Percentiles rank a stretch among this genome's conserved stretches.
These are phyloP conservation scores for Apodemus sylvaticus DNA, from an alignment of 2,113 vertebrate species.

Conservation along the genomic window DNA sequence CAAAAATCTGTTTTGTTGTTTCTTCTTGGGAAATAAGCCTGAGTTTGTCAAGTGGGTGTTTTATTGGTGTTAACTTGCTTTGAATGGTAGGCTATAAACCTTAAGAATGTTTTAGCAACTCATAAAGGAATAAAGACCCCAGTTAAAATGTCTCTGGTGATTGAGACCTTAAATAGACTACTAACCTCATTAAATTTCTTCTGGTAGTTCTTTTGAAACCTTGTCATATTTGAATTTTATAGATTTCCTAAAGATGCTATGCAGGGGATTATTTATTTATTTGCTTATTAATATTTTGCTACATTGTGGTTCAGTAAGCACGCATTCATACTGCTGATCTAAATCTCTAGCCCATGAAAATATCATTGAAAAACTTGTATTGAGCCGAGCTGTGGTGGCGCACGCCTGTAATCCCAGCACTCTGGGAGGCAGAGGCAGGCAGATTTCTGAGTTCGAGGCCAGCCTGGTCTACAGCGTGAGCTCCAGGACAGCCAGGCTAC, in stretches of 20 bases:
- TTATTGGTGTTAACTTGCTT: conserved; percentile 70
- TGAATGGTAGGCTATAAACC: conserved; percentile 69
- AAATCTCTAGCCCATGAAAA: neutral
- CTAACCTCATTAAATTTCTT: conserved; percentile 57
- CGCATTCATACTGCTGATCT: neutral
- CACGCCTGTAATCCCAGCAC: no score
- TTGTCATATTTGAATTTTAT: conserved; percentile 48
- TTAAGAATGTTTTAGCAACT: conserved; percentile 68
- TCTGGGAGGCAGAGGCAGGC: no score
- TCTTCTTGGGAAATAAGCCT: conserved; percentile 68
- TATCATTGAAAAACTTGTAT: neutral
- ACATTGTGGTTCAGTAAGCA: neutral
- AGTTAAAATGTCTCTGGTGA: conserved; percentile 62
- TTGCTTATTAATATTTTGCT: neutral
- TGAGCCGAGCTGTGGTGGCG: no score
- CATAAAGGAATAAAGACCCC: conserved; percentile 74
- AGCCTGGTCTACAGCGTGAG: no score
- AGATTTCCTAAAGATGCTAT: conserved; percentile 55
- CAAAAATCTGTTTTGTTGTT: conserved; percentile 67
- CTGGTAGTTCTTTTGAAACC: conserved; percentile 58
- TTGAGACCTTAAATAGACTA: conserved; percentile 52
- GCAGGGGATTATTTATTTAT: conserved; percentile 29
- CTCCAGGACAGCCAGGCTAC: no score
- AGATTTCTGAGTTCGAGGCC: no score
- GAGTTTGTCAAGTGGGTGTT: conserved; percentile 66